phyloP scores from a whole-genome alignment of 2,797 vertebrate genomes.

The Scolopax bukidnonensis region DNA sequence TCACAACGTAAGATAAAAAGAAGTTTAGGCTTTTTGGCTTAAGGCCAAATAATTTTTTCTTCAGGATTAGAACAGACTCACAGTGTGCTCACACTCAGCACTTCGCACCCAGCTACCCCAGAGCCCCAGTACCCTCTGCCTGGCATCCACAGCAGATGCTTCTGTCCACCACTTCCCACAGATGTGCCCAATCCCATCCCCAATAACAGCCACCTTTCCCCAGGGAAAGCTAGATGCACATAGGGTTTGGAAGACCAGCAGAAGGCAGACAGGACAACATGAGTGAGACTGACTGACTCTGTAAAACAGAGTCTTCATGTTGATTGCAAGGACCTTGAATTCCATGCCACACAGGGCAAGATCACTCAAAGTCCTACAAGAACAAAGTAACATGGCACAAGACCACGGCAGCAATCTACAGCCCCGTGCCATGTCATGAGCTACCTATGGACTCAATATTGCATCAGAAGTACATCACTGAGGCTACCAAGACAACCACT shows the following conservation, averaged over 20 bases:
- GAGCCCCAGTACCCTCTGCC: background rate
- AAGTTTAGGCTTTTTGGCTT: background rate
- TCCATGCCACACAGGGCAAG: background rate
- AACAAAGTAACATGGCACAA: background rate
- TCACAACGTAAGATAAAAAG: background rate
- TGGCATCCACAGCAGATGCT: background rate
- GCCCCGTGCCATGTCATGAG: background rate
- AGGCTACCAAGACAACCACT: background rate
- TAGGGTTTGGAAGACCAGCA: background rate
- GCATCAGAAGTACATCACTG: background rate
- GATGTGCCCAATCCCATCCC: background rate
- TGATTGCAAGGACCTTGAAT: background rate
- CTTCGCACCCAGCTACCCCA: background rate
- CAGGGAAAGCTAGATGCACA: background rate
- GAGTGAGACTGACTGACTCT: background rate
- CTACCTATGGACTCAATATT: fast-evolving
- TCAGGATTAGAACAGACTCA: background rate
- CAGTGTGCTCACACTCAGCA: background rate
- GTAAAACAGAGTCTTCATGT: background rate
- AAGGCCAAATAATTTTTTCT: background rate
- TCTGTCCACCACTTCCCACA: background rate
- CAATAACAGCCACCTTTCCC: background rate
- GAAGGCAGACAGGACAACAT: background rate
- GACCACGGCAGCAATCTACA: background rate
- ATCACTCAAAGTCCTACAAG: background rate